These are phyloP conservation scores for Pantala flavescens DNA, from an alignment of 1,140 invertebrate species.

Conservation along the genomic window DNA sequence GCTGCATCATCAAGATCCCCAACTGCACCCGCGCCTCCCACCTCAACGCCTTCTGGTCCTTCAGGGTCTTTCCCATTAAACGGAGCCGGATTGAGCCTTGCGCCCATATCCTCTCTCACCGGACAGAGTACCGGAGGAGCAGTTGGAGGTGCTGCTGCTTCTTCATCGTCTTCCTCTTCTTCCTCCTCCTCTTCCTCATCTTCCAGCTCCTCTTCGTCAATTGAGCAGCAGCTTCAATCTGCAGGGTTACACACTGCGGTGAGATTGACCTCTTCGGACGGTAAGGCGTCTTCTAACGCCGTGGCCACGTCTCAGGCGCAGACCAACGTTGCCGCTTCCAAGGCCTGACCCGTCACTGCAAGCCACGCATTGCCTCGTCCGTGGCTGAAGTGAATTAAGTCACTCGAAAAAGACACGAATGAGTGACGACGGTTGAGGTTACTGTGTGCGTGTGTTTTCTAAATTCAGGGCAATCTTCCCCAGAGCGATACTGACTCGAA, in stretches of 20 bases:
- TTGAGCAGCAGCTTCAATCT: slow-evolving; percentile 33
- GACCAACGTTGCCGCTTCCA: background rate
- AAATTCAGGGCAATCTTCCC: no score
- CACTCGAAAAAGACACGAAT: no score
- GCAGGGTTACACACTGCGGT: slow-evolving; percentile 12
- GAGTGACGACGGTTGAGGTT: no score
- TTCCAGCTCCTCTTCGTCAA: slow-evolving; percentile 34
- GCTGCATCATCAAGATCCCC: slow-evolving; percentile 26
- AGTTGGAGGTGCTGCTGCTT: slow-evolving; percentile 14
- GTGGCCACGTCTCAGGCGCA: background rate
- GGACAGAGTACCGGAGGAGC: background rate
- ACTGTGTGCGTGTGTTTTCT: no score
- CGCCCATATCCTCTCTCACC: background rate
- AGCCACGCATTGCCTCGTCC: background rate
- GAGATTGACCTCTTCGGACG: background rate
- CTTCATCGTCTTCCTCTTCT: slow-evolving; percentile 30
- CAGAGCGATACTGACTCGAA: no score
- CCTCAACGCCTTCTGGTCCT: slow-evolving; percentile 18
- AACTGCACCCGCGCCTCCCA: slow-evolving; percentile 26
- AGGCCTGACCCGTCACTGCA: background rate
- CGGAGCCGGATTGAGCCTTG: background rate
- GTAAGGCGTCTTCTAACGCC: background rate
- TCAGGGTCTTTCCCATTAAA: slow-evolving; percentile 1
- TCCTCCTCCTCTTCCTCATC: slow-evolving; percentile 38
- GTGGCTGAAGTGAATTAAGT: background rate